Base-by-base conservation (phyloP, 2,888 invertebrate species). In the Drosophila lacicola region DNA sequence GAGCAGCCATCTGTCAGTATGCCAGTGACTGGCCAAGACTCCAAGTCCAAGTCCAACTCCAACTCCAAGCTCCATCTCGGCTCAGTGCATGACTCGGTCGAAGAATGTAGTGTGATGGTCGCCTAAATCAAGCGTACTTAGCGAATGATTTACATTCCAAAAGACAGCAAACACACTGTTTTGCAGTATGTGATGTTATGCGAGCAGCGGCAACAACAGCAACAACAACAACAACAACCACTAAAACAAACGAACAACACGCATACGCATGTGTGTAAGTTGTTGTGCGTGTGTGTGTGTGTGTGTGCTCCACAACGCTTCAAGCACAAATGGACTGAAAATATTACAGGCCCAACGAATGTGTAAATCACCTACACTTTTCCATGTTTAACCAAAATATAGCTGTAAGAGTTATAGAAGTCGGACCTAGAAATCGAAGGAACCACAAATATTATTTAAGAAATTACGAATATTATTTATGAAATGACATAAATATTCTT, bases 91-190 rank as follows among this genome's bases (percentile, higher is more conserved):
- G 81, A 80, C 78, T 75, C 69, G 71, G 71, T 69, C 79, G 71
- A 88, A 82, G 85, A 86, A 88, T 86, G 85, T 88, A 86, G 88
- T 86, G 85, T 83, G 88, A 82, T 84, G 90, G 90, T 90, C 90
- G 90, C 90, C 90, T 90, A 91, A 91, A 91, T 90, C 91, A 90
- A 90, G 90, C 90, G 85, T 88, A 91, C 91, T 91, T 91, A 91
- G 84, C 90, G 88, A 90, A 91, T 91, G 91, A 91, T 91, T 91
- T 91, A 91, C 91, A 91, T 91, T 91, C 91, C 91, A 83, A 88
- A 90, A 90, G 90, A 91, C 91, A 91, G 91, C 90, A 90, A 90
- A 90, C 90, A 90, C 90, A 88, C 90, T 90, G 90, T 88, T 90
- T 85, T 83, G 82, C 81, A 82, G 90, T 90, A 91, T 91, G 91